Conservation (phyloP, 2,113 vertebrate species). For the Anguilla japonica region DNA sequence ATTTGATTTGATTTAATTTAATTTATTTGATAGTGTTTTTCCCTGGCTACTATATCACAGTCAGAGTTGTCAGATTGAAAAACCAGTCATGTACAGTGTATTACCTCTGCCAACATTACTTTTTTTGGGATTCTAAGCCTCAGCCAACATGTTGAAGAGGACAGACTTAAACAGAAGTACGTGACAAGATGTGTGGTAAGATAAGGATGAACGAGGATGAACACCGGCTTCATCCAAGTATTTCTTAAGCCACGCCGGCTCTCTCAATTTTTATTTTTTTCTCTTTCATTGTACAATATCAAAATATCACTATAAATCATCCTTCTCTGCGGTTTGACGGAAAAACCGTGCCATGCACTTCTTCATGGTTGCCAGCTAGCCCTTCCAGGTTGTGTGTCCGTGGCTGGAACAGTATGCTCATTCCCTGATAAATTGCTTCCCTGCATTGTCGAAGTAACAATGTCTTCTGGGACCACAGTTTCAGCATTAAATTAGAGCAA, state of each 20-base stretch:
- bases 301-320: background rate
- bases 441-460: constrained; percentile 61
- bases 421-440: constrained; percentile 71
- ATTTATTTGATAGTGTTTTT: background rate
- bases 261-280: constrained; percentile 12
- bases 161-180: background rate
- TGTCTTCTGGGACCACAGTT: constrained; percentile 37
- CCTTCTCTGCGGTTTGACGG: constrained; percentile 18
- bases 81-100: background rate
- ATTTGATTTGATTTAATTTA: no score
- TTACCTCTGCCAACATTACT: background rate
- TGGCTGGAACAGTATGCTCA: constrained; percentile 1
- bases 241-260: background rate
- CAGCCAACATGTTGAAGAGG: background rate
- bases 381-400: constrained; percentile 1
- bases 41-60: background rate
- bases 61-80: background rate
- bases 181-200: background rate
- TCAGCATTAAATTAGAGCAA: constrained; percentile 60
- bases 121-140: background rate
- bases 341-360: background rate
- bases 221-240: background rate
- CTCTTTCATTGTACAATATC: constrained; percentile 19
- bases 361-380: background rate
- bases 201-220: background rate